Conservation (phyloP, 35 echinoderm and acorn worm genomes). For the Lytechinus variegatus region DNA sequence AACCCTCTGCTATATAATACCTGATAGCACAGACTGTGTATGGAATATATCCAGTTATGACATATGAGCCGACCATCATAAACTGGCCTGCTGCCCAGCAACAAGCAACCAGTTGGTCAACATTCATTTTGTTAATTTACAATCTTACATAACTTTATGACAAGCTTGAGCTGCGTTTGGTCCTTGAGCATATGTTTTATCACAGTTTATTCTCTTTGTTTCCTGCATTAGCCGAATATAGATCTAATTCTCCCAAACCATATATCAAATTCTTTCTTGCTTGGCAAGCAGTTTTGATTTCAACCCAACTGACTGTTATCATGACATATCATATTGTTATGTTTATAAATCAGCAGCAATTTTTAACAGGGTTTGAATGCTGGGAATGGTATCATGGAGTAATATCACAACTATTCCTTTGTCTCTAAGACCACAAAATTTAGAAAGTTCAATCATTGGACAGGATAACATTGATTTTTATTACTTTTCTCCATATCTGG, state of each 20-base stretch:
- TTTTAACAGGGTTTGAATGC: not conserved
- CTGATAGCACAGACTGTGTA: not conserved
- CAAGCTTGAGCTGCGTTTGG: not conserved
- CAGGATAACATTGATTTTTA: conserved; percentile 12
- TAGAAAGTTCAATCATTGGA: not conserved
- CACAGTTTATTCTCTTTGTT: conserved; percentile 21
- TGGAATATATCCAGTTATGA: not conserved
- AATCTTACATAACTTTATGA: conserved; percentile 54
- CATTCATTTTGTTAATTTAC: conserved; percentile 31
- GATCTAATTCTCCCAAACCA: not conserved
- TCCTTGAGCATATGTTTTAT: conserved; percentile 38
- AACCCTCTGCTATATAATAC: not conserved
- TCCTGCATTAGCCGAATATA: not conserved
- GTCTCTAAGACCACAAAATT: conserved; percentile 6
- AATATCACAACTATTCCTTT: not conserved
- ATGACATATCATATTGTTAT: conserved; percentile 20
- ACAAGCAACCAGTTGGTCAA: conserved; percentile 44
- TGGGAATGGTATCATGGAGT: not conserved
- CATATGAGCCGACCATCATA: conserved; percentile 17
- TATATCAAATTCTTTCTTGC: conserved; percentile 9
- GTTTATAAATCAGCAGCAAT: not conserved
- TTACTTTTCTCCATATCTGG: not conserved
- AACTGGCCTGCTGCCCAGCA: conserved; percentile 21
- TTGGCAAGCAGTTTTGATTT: conserved; percentile 1
- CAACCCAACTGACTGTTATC: not conserved